phyloP scores from a whole-genome alignment of 2,888 invertebrate species.

The Stomorhina lunata region DNA sequence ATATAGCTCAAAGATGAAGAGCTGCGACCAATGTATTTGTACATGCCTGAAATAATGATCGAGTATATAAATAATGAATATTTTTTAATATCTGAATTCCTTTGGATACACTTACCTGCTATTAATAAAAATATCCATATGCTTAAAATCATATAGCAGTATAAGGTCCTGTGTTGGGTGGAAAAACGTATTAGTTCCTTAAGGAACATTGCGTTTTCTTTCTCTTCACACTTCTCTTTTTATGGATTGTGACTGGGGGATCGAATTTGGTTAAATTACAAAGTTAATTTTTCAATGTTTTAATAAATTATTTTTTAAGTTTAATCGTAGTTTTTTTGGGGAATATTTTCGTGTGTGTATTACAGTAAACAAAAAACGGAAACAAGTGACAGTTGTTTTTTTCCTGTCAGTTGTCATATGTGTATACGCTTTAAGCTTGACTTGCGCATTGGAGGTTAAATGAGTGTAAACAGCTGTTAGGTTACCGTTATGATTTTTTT shows the following conservation, averaged over 20 bases:
- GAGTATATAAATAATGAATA: too few species aligned
- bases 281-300: neutral
- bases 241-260: conserved; percentile 52
- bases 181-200: conserved; percentile 83
- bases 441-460: conserved; percentile 37
- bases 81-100: neutral
- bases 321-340: conserved; percentile 10
- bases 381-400: conserved; percentile 36
- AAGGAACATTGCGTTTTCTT: conserved; percentile 76
- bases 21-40: conserved; percentile 86
- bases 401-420: conserved; percentile 26
- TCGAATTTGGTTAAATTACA: neutral
- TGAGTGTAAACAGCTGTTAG: conserved; percentile 23
- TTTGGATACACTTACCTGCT: conserved; percentile 82
- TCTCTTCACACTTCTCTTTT: neutral
- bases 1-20: conserved; percentile 77
- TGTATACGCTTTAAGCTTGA: conserved; percentile 25
- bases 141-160: conserved; percentile 90
- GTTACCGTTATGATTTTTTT: conserved; percentile 24
- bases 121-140: conserved; percentile 90
- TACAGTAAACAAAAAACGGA: conserved; percentile 57
- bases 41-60: conserved; percentile 87
- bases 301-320: conserved; percentile 14
- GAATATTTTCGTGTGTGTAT: conserved; percentile 42
- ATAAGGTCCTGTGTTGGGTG: conserved; percentile 88